A percentile compares a stretch with the other conserved stretches of the same genome.
Evolutionary conservation across 1,140 invertebrate genomes (phyloP).

Genomic region (Lasioglossum albipes): DNA sequence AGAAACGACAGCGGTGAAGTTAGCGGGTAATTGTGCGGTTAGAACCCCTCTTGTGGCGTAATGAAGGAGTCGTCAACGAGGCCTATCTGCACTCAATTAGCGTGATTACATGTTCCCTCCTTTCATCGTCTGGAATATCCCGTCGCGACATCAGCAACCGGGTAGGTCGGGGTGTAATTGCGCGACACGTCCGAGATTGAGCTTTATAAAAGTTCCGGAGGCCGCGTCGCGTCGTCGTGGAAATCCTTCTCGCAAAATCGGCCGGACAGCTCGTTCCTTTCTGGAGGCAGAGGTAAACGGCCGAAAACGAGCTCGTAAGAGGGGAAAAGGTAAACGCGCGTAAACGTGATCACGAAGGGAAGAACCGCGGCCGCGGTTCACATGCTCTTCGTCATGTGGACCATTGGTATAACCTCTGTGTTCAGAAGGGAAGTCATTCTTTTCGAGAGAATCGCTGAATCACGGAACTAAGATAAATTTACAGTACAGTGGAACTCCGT

Average conservation of each 20-base stretch:
- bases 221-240: neutral
- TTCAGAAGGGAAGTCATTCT: neutral
- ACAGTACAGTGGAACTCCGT: no score
- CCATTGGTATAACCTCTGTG: neutral
- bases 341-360: constrained; percentile 3
- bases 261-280: neutral
- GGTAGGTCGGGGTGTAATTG: constrained; percentile 53
- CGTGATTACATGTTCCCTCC: constrained; percentile 68
- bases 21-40: constrained; percentile 67
- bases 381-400: neutral
- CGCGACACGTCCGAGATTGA: constrained; percentile 62
- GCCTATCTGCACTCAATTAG: constrained; percentile 74
- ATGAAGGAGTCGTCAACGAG: constrained; percentile 74
- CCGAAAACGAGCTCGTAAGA: neutral
- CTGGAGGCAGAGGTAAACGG: neutral
- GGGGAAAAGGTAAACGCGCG: constrained; percentile 4
- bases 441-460: neutral
- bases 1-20: constrained; percentile 63
- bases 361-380: neutral
- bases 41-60: constrained; percentile 62
- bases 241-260: neutral
- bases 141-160: constrained; percentile 54
- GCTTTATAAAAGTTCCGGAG: constrained; percentile 17
- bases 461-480: no score
- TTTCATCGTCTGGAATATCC: constrained; percentile 54